Evolutionary conservation across 2,797 vertebrate species (phyloP), one percentile per base, ranked within the genome.

Genomic region (Florisuga fusca): DNA sequence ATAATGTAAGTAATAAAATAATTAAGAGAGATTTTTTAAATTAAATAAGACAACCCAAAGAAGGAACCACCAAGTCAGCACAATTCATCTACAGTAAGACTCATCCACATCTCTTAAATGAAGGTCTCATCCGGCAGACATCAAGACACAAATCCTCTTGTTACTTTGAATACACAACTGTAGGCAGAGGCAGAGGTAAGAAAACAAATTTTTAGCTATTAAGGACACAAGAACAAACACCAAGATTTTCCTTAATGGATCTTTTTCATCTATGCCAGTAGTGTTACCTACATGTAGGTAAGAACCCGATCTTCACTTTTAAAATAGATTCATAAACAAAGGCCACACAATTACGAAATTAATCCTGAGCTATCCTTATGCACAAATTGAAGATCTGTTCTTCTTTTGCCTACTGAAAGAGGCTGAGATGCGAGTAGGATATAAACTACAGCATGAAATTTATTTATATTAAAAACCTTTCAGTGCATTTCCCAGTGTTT

Each of bases 1-100:
- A 19, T 87, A 94, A 80, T 20, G 7, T 89, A 93, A 79, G 53
- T 66, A 94, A 87, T 57, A 93, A 85, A 83, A 93, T 16, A 95
- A 84, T 63, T 74, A 67, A 80, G 31, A 84, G 18, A 67, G 4
- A 66, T 76, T 91, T 72, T 29, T 25, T 51, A 94, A 91, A 90
- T 55, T 79, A 84, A 79, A 10, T 74, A 82, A 79, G 36, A 46
- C 8, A 71, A 57, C 17, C 13, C 26, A 79, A 74, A 34, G 64
- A 90, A 89, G 15, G 23, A 95, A 83, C 15, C 33, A 66, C 29
- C 23, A 80, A 82, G 22, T 81, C 53, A 80, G 79, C 73, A 90
- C 9, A 81, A 63, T 33, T 68, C 63, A 80, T 38, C 36, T 83
- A n/a, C 25, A 17, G 29, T 36, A 67, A 77, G 41, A 61, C 38